phyloP scores from a whole-genome alignment of 1,140 invertebrate genomes.

The Dendrolimus kikuchii region DNA sequence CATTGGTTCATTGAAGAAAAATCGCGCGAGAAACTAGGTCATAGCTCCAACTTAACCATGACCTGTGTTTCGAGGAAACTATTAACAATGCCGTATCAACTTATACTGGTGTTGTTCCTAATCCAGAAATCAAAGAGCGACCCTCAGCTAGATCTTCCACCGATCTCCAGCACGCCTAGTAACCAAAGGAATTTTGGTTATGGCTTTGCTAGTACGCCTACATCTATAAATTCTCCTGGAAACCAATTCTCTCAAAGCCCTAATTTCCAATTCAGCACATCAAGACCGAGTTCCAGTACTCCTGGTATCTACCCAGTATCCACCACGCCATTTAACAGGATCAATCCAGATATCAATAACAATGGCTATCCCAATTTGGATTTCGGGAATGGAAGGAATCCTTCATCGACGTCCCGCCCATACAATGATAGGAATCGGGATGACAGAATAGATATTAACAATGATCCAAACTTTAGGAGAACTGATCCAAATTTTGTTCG shows the following conservation, averaged over 20 bases:
- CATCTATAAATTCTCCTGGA: conserved; percentile 40
- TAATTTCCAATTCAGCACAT: conserved; percentile 51
- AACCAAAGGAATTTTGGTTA: conserved; percentile 33
- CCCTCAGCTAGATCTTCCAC: conserved; percentile 72
- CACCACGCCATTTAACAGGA: conserved; percentile 47
- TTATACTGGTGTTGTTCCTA: conserved; percentile 33
- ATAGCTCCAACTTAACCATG: conserved; percentile 31
- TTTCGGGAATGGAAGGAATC: conserved; percentile 39
- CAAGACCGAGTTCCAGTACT: conserved; percentile 37
- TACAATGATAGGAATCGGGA: conserved; percentile 47
- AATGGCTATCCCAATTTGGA: conserved; percentile 57
- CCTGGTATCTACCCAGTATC: conserved; percentile 53
- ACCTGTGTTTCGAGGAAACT: conserved; percentile 34
- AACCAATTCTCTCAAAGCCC: conserved; percentile 50
- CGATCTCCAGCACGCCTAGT: conserved; percentile 51
- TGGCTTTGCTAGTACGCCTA: conserved; percentile 48
- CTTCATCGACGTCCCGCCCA: conserved; percentile 48
- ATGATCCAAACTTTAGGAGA: conserved; percentile 57
- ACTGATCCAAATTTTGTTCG: conserved; percentile 59
- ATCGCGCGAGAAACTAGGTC: conserved; percentile 13
- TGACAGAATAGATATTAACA: conserved; percentile 56
- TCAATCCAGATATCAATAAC: conserved; percentile 65
- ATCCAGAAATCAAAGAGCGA: conserved; percentile 25
- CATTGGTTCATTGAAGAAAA: conserved; percentile 32
- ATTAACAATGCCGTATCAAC: conserved; percentile 30